Evolutionary conservation across 2,888 invertebrate species (phyloP).

Genomic region (Athalia rosae): DNA sequence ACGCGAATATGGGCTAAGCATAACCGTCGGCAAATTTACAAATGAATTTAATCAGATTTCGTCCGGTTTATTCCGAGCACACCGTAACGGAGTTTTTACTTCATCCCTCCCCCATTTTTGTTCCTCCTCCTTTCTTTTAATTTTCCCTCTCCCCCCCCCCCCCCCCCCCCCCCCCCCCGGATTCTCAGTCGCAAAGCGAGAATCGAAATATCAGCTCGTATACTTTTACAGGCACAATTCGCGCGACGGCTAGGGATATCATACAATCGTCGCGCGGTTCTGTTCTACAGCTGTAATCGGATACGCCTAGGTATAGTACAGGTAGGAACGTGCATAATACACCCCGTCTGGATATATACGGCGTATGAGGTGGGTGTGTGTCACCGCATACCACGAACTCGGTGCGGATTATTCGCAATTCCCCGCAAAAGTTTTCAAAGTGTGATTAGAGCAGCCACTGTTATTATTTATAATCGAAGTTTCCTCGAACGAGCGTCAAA

Average conservation of each 20-base stretch:
- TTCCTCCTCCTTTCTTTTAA: too few relatives aligned
- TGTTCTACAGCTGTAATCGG: too few relatives aligned
- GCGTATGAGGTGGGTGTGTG: slow-evolving; percentile 10
- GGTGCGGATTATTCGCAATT: slow-evolving; percentile 12
- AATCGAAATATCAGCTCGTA: background rate
- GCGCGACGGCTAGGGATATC: background rate
- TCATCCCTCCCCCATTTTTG: too few relatives aligned
- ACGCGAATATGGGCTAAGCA: too few relatives aligned
- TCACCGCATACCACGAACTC: slow-evolving; percentile 14
- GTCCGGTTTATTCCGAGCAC: slow-evolving; percentile 2
- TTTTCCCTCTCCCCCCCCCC: too few relatives aligned
- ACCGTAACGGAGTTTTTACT: background rate
- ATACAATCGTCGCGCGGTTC: background rate
- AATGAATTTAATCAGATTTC: background rate
- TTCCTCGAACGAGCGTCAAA: slow-evolving; percentile 41
- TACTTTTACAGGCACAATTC: too few relatives aligned
- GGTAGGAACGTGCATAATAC: background rate
- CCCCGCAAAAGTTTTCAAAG: slow-evolving; percentile 45
- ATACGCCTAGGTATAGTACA: too few relatives aligned
- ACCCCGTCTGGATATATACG: background rate
- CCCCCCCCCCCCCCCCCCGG: too few relatives aligned
- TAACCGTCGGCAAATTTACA: background rate
- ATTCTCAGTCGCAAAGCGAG: background rate
- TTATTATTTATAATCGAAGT: slow-evolving; percentile 48
- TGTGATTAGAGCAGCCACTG: slow-evolving; percentile 43